Evolutionary conservation across 2,113 vertebrate species (phyloP).

Genomic region (Cromileptes altivelis): DNA sequence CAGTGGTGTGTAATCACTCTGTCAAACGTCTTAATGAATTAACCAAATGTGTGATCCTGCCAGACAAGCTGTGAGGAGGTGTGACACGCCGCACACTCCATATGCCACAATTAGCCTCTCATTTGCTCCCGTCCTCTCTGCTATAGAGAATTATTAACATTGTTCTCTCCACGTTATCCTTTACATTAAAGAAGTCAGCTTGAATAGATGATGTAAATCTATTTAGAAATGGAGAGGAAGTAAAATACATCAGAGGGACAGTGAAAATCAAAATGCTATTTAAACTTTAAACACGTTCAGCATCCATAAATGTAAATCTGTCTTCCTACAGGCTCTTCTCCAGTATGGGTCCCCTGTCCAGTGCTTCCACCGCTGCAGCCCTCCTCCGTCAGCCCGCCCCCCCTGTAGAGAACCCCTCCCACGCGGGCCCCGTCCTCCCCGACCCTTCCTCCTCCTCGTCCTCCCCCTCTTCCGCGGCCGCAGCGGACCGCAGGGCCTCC

Average conservation of each 20-base stretch:
- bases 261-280: background rate
- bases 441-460: conserved; percentile 82
- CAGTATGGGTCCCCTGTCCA: conserved; percentile 94
- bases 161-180: conserved; percentile 1
- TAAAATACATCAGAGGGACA: background rate
- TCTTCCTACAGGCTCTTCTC: conserved; percentile 91
- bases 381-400: conserved; percentile 92
- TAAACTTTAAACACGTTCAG: background rate
- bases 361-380: conserved; percentile 93
- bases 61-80: conserved; percentile 76
- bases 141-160: conserved; percentile 29
- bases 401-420: conserved; percentile 88
- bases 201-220: conserved; percentile 2
- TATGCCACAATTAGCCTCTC: conserved; percentile 66
- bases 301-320: background rate
- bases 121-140: conserved; percentile 27
- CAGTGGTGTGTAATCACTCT: conserved; percentile 68
- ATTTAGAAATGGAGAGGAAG: background rate
- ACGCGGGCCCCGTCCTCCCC: conserved; percentile 85
- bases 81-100: conserved; percentile 56
- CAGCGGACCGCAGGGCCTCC: conserved; percentile 93
- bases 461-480: conserved; percentile 73
- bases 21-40: conserved; percentile 71
- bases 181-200: background rate
- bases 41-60: conserved; percentile 70